Base-by-base conservation (phyloP, 2,888 invertebrate genomes). In the Tyria jacobaeae region DNA sequence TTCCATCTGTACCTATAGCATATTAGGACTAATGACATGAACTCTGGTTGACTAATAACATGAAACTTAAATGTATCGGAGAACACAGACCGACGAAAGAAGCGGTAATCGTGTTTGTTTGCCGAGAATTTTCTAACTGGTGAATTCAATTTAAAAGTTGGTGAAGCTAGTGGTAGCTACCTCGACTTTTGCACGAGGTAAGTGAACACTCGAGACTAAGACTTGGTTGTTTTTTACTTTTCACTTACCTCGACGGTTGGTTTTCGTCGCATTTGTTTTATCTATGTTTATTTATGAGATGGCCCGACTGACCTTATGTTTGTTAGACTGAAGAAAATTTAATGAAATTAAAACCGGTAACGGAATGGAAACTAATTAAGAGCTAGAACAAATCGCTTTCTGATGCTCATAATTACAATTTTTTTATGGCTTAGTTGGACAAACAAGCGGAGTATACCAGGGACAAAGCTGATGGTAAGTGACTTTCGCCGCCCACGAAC, bases 121-220 rank as follows among this genome's bases (percentile, higher is more conserved):
- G 65, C 47, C 37, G 71, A 68, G 76, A 78, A 75, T 76, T 80
- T 81, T 73, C 76, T 76, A 79, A 80, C 75, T 71, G 75, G 71
- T 31, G 76, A 73, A 84, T 83, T 80, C 78, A 84, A 81, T 84
- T 82, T 77, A 79, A 80, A 84, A 77, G 76, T 84, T 79, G 44
- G 57, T 39, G 65, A 55, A 56, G 31, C 53, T 65, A 57, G 24
- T 27, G 35, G 75, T 62, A 75, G 73, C 73, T 76, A 71, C 71
- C 76, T 62, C 78, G 68, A 69, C 66, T 73, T 70, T 65, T 60
- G 55, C 56, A 25, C 41, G 44, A 78, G 79, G 73, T 78, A 71
- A 76, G 71, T 66, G 79, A 73, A 68, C 76, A 65, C 73, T 73
- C 68, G 68, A 66, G 73, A 78, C 73, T 75, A 71, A 44, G 54